phyloP scores from a whole-genome alignment of 2,888 invertebrate genomes.

The Scaptodrosophila latifasciaeformis region DNA sequence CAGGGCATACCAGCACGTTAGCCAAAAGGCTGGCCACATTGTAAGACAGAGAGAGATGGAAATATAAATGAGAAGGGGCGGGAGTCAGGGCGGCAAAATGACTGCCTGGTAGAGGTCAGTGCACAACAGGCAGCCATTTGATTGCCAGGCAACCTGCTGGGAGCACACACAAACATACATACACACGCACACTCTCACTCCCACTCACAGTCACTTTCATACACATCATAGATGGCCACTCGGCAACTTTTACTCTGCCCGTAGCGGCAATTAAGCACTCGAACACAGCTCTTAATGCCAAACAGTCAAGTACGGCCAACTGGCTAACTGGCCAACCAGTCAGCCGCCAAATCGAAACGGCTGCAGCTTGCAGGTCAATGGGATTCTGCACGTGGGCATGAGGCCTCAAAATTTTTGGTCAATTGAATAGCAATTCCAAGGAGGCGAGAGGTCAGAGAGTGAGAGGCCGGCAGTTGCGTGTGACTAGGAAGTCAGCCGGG shows the following conservation, averaged over 20 bases:
- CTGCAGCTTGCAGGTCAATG: neutral
- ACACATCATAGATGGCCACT: slow-evolving; percentile 10
- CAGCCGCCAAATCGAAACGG: neutral
- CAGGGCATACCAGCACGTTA: slow-evolving; percentile 17
- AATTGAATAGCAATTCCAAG: no score
- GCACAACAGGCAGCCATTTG: slow-evolving; percentile 38
- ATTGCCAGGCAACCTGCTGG: slow-evolving; percentile 32
- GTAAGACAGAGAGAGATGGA: slow-evolving; percentile 6
- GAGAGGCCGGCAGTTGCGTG: no score
- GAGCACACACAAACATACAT: neutral
- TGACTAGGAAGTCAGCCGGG: slow-evolving; percentile 7
- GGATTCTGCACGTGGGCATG: neutral
- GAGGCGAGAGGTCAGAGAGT: no score
- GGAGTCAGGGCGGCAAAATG: slow-evolving; percentile 20
- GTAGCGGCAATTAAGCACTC: slow-evolving; percentile 13
- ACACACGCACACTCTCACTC: slow-evolving; percentile 4
- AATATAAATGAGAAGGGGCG: slow-evolving; percentile 20
- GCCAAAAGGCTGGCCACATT: slow-evolving; percentile 18
- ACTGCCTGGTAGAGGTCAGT: slow-evolving; percentile 1
- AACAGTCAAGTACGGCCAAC: slow-evolving; percentile 32
- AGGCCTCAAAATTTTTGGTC: no score
- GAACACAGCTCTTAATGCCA: slow-evolving; percentile 40
- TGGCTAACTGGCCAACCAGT: neutral
- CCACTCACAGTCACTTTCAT: neutral
- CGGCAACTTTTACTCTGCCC: slow-evolving; percentile 16